Base-by-base conservation (phyloP, 2,888 invertebrate species). In the Thymelicus lineola region DNA sequence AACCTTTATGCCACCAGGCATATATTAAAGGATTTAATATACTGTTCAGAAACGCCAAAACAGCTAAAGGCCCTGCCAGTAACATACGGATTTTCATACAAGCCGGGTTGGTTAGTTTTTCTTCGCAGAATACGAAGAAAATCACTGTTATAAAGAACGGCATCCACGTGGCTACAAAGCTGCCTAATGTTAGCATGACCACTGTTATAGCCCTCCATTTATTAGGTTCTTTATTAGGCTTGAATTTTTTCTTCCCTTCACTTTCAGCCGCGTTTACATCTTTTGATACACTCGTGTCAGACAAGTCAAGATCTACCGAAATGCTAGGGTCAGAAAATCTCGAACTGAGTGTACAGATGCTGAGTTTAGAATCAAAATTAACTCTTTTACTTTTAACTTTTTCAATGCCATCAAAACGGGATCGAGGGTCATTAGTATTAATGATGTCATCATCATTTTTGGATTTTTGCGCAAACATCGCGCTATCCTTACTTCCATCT, bases 1-100 rank as follows among this genome's bases (percentile, higher is more conserved):
- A 96, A 0, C 96, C 95, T 81, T 95, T 95, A 80, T 96, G 96
- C 96, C 96, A 96, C 96, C 96, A 96, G 0, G 95, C 96, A 78
- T 96, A 96, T 74, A 96, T 95, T 35, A 96, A 81, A 0, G 96
- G 96, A 80, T 96, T 96, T 0, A 96, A 77, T 59, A 96, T 80
- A 75, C 95, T 95, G 76, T 96, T 96, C 0, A 92, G 77, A 75
- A 95, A 95, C 0, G 95, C 96, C 59, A 96, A 81, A 36, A 95
- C 93, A 0, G 95, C 94, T 55, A 96, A 79, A 0, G 96, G 95
- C 60, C 95, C 95, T 0, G 94, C 94, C 0, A 96, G 88, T 48
- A 95, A 84, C 20, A 91, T 82, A 15, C 91, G 87, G 42, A 95
- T 80, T 7, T 88, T 81, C 59, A 94, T 84, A 80, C 95, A 95